Evolutionary conservation across 2,113 vertebrate genomes (phyloP).

Genomic region (Dicentrarchus labrax): DNA sequence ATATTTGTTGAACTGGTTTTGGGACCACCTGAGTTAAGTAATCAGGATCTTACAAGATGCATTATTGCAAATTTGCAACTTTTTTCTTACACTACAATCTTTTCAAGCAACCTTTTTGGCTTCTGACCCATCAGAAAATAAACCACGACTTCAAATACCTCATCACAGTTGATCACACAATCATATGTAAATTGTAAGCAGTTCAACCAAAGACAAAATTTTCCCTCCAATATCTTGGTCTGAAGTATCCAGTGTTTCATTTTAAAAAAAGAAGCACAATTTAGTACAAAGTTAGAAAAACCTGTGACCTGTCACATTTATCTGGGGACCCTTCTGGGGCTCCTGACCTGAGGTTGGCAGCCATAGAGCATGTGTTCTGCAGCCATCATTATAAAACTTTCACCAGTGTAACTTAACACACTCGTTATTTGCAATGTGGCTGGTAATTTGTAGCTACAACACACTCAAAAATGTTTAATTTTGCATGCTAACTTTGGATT

Average conservation of each 20-base stretch:
- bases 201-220: no score
- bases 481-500: neutral
- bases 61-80: neutral
- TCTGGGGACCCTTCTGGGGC: neutral
- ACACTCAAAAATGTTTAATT: neutral
- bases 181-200: neutral
- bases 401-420: neutral
- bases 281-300: neutral
- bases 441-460: neutral
- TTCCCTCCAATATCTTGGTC: no score
- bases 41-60: neutral
- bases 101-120: neutral
- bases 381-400: neutral
- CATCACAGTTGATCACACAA: neutral
- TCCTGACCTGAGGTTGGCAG: neutral
- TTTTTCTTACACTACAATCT: neutral
- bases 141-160: neutral
- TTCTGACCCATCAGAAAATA: neutral
- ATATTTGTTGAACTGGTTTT: neutral
- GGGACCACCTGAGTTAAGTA: neutral
- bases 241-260: no score
- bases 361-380: neutral
- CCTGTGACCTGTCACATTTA: neutral
- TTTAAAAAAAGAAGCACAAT: no score
- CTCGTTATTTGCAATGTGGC: neutral